Evolutionary conservation across 2,888 invertebrate species (phyloP), one percentile per base, ranked within the genome.

Genomic region (Apodemia duryi): DNA sequence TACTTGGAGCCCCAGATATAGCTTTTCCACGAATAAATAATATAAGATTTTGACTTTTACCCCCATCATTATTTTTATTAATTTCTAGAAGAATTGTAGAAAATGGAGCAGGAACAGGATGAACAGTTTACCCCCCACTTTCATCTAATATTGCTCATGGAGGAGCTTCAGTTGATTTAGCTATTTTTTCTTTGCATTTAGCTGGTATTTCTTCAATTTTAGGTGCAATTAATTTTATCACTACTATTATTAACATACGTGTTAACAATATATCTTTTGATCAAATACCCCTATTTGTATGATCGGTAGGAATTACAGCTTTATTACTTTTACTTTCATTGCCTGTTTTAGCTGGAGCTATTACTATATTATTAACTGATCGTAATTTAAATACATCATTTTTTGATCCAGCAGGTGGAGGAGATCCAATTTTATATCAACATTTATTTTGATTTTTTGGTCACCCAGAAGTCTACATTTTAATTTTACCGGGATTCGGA

Each of bases 361-460:
- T 46, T 46, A 46, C 46, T n/a, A 46, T 46, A 46, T n/a, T 96
- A 71, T 82, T 96, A 84, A 95, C 95, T 2, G 96, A 96, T 77
- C 96, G 96, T 81, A 96, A 97, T 87, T 82, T 96, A 83, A 96
- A 96, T 92, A 96, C 96, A 1, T 94, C 95, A 1, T 97, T 97
- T 85, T 97, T 96, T 93, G 95, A 96, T 49, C 96, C 96, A 0
- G 92, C 94, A 0, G 96, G 95, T 68, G 96, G 96, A 41, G 97
- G 96, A 65, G 96, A 97, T 66, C 96, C 96, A 2, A 94, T 97
- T 87, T 74, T 97, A 73, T 96, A 95, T 65, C 96, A 96, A 94
- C 96, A 97, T 83, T 88, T 96, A 93, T 96, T 97, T 90, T 97
- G 96, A 94, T 97, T 97, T 91, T 97, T 97, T 93, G 96, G 96